Evolutionary conservation across 2,113 vertebrate species (phyloP).

Genomic region (Ascaphus truei): DNA sequence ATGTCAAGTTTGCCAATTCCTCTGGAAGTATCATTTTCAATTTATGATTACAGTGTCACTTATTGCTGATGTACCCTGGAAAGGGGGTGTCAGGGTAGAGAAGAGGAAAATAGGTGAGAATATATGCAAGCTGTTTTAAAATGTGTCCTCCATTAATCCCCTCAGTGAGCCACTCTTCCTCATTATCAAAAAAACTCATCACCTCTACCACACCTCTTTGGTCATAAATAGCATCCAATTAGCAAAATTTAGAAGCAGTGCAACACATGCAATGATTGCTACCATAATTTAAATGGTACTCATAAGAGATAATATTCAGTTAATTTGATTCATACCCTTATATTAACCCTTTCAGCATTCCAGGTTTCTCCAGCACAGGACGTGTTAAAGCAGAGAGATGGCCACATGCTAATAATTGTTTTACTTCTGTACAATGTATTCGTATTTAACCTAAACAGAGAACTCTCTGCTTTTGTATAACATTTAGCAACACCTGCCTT

Average conservation of each 20-base stretch:
- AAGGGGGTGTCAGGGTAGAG: conserved; percentile 77
- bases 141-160: conserved; percentile 65
- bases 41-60: conserved; percentile 88
- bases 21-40: conserved; percentile 81
- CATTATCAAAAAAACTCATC: conserved; percentile 72
- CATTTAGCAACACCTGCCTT: conserved; percentile 71
- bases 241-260: conserved; percentile 68
- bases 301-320: conserved; percentile 52
- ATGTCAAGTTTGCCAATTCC: conserved; percentile 92
- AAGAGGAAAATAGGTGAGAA: conserved; percentile 74
- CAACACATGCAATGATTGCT: conserved; percentile 65
- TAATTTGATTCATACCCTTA: conserved; percentile 48
- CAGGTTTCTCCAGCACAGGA: not conserved
- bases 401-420: conserved; percentile 56
- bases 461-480: conserved; percentile 55
- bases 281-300: conserved; percentile 59
- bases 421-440: conserved; percentile 44
- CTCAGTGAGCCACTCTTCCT: conserved; percentile 63
- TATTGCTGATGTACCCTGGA: conserved; percentile 82
- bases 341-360: conserved; percentile 51
- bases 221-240: conserved; percentile 82
- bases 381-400: conserved; percentile 32
- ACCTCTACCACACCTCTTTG: conserved; percentile 79
- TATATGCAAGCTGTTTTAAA: conserved; percentile 75
- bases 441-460: conserved; percentile 41